These are phyloP conservation scores for Mesoclemmys tuberculata DNA, from an alignment of 2,113 vertebrate species.

Conservation along the genomic window DNA sequence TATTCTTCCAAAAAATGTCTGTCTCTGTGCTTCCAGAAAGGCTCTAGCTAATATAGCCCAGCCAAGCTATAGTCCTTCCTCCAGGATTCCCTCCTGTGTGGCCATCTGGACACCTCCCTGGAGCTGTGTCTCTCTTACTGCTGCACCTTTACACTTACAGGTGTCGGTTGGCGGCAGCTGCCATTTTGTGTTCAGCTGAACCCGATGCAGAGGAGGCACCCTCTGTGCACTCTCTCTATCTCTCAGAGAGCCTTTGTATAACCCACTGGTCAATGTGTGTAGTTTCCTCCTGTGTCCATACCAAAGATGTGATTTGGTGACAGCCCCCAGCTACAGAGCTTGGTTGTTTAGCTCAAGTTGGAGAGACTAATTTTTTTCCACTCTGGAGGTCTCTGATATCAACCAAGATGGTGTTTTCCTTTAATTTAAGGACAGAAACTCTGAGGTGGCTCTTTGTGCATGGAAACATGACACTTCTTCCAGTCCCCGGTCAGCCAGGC, in stretches of 20 bases:
- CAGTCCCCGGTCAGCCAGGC: neutral
- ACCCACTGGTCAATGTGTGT: accelerated
- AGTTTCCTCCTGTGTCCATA: neutral
- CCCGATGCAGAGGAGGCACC: neutral
- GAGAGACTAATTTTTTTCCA: neutral
- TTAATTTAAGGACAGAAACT: neutral
- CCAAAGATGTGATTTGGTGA: accelerated
- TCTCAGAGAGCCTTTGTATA: neutral
- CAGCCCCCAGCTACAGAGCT: neutral
- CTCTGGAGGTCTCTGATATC: neutral
- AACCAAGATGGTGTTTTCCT: neutral
- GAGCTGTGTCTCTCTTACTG: neutral
- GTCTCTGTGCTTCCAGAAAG: neutral
- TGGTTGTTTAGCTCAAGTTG: neutral
- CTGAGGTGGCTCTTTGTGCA: neutral
- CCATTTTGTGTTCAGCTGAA: neutral
- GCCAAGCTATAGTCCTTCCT: neutral
- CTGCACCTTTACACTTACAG: neutral
- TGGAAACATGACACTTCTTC: neutral
- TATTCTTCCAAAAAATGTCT: neutral
- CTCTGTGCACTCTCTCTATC: accelerated
- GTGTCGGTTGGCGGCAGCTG: constrained; percentile 3
- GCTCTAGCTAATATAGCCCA: neutral
- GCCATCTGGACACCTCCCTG: neutral
- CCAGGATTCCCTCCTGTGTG: neutral